Evolutionary conservation across 2,797 vertebrate species (phyloP).

Genomic region (Premnoplex brunnescens): DNA sequence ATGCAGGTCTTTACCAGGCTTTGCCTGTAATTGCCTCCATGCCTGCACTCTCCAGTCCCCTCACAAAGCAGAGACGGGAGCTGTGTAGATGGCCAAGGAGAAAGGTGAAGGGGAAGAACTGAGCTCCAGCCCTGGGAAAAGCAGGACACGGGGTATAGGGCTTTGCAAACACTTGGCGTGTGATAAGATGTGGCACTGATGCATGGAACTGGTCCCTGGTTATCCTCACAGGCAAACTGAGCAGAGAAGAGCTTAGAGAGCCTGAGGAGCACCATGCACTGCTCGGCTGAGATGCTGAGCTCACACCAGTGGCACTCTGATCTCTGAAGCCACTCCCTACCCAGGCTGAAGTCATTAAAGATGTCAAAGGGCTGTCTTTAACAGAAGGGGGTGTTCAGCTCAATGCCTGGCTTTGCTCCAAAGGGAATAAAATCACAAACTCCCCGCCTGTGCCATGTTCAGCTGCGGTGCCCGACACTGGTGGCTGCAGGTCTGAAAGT

Average conservation of each 20-base stretch:
- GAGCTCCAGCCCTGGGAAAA: conserved; percentile 26
- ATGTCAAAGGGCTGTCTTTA: conserved; percentile 18
- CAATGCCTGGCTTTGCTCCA: background rate
- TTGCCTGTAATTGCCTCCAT: background rate
- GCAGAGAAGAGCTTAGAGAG: background rate
- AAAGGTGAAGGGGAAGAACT: background rate
- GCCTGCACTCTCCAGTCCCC: background rate
- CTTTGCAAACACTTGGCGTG: background rate
- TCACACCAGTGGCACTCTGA: rapidly evolving
- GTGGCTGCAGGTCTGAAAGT: rapidly evolving
- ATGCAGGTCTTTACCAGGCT: background rate
- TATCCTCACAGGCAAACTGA: background rate
- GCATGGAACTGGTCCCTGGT: background rate
- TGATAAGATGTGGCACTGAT: background rate
- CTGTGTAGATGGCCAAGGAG: background rate
- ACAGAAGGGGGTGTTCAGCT: background rate
- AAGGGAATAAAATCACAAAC: background rate
- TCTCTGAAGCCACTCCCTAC: background rate
- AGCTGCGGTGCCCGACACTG: background rate
- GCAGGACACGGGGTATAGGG: background rate
- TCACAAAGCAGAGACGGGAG: background rate
- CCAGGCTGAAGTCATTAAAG: background rate
- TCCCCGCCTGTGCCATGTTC: background rate
- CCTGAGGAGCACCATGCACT: background rate
- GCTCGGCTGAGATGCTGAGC: background rate